These are phyloP conservation scores for Cyprinella venusta DNA, from an alignment of 2,797 vertebrate genomes.

Conservation along the genomic window DNA sequence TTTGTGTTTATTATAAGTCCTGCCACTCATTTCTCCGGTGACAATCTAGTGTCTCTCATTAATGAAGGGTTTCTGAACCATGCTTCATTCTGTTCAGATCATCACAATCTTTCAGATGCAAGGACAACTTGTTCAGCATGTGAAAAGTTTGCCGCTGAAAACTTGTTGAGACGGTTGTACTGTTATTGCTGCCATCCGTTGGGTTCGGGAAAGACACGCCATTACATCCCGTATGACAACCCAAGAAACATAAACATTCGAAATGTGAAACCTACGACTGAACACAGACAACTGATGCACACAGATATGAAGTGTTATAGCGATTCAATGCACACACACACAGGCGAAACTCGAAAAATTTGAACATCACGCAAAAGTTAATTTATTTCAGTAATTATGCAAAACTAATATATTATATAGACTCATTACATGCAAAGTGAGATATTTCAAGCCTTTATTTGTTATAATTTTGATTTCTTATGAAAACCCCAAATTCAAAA, in stretches of 20 bases:
- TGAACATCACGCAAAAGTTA: too few relatives aligned
- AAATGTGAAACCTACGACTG: slow-evolving; percentile 1
- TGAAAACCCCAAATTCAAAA: too few relatives aligned
- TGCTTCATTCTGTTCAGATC: not conserved
- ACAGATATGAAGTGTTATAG: not conserved
- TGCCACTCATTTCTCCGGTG: not conserved
- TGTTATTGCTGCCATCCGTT: not conserved
- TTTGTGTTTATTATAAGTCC: not conserved
- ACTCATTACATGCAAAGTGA: too few relatives aligned
- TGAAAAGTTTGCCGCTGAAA: slow-evolving; percentile 10
- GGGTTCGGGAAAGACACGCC: not conserved
- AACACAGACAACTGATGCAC: not conserved
- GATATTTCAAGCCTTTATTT: too few relatives aligned
- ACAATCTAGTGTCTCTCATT: not conserved
- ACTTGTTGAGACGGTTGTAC: not conserved
- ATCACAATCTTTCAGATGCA: slow-evolving; percentile 9
- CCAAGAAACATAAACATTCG: not conserved
- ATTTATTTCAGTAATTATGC: too few relatives aligned
- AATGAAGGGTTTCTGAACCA: not conserved
- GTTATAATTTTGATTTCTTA: too few relatives aligned
- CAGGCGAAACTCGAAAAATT: too few relatives aligned
- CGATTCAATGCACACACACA: not conserved
- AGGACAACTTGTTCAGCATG: not conserved
- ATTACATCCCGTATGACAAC: slow-evolving; percentile 17
- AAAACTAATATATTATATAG: too few relatives aligned